Conservation (phyloP, 2,113 vertebrate species). For the Ictidomys tridecemlineatus region DNA sequence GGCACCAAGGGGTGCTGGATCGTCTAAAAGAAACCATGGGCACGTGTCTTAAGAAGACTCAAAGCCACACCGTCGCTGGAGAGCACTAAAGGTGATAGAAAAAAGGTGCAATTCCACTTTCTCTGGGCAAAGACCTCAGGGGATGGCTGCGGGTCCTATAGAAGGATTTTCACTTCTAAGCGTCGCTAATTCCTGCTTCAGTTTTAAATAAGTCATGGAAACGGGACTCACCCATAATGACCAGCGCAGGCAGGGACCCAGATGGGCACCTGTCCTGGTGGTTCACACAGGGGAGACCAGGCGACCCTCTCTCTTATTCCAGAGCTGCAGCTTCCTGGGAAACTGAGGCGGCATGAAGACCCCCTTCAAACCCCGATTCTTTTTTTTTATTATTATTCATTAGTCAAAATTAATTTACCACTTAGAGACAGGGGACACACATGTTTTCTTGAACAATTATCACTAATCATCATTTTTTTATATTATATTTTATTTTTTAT, state of each 20-base stretch:
- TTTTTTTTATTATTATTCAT: too few species aligned
- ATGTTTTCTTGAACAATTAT: too few species aligned
- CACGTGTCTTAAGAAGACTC: neutral
- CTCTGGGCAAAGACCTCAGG: neutral
- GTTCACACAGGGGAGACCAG: too few species aligned
- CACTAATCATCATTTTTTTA: too few species aligned
- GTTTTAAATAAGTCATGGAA: neutral
- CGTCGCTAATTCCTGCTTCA: neutral
- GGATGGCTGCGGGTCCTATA: neutral
- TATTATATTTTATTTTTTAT: too few species aligned
- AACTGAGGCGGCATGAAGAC: too few species aligned
- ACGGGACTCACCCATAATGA: neutral
- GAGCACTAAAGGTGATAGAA: neutral
- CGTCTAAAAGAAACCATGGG: neutral
- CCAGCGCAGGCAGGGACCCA: too few species aligned
- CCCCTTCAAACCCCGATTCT: too few species aligned
- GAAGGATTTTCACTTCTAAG: neutral
- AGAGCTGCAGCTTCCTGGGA: too few species aligned
- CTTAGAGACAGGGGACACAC: too few species aligned
- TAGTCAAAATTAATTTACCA: too few species aligned
- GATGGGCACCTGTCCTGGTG: neutral
- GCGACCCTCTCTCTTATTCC: neutral
- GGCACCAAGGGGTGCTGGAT: too few species aligned
- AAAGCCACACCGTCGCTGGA: neutral
- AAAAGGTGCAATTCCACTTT: neutral